A percentile compares a stretch with the other conserved stretches of the same genome.
These are phyloP conservation scores for Drosophila pegasa DNA, from an alignment of 2,888 invertebrate species.

Conservation along the genomic window DNA sequence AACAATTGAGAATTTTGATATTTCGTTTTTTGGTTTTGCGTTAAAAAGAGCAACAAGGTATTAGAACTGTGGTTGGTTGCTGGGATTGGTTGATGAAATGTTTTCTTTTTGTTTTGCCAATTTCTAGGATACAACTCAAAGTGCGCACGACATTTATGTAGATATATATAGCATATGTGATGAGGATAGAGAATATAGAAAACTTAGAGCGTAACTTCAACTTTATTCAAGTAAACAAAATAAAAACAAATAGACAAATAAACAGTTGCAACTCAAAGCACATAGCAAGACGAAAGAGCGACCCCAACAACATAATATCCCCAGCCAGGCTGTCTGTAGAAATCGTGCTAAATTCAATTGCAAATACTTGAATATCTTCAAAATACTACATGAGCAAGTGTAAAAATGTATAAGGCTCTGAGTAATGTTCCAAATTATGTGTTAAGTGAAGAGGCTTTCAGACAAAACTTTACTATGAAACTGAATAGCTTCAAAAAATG, in stretches of 20 bases:
- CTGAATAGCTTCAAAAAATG: not conserved
- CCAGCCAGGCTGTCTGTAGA: slow-evolving; percentile 38
- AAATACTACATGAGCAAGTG: not conserved
- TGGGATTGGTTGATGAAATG: slow-evolving; percentile 24
- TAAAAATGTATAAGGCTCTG: not conserved
- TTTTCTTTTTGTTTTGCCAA: slow-evolving; percentile 41
- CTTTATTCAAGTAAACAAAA: slow-evolving; percentile 55
- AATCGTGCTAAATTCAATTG: slow-evolving; percentile 42
- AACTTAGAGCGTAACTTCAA: slow-evolving; percentile 50
- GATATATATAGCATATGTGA: not conserved
- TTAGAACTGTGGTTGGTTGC: slow-evolving; percentile 35
- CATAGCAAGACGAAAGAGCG: slow-evolving; percentile 31
- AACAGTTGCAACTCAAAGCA: slow-evolving; percentile 31
- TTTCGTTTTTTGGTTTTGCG: slow-evolving; percentile 60
- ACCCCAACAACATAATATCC: slow-evolving; percentile 22
- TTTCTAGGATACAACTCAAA: slow-evolving; percentile 50
- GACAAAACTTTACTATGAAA: not conserved
- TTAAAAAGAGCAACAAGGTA: slow-evolving; percentile 62
- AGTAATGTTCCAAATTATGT: not conserved
- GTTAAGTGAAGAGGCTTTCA: slow-evolving; percentile 4
- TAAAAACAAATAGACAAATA: slow-evolving; percentile 33
- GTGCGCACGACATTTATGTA: slow-evolving; percentile 55
- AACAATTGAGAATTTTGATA: slow-evolving; percentile 27
- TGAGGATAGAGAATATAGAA: slow-evolving; percentile 23
- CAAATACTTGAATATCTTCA: slow-evolving; percentile 26